phyloP scores from a whole-genome alignment of 2,113 vertebrate species.

The Donacobius atricapilla region DNA sequence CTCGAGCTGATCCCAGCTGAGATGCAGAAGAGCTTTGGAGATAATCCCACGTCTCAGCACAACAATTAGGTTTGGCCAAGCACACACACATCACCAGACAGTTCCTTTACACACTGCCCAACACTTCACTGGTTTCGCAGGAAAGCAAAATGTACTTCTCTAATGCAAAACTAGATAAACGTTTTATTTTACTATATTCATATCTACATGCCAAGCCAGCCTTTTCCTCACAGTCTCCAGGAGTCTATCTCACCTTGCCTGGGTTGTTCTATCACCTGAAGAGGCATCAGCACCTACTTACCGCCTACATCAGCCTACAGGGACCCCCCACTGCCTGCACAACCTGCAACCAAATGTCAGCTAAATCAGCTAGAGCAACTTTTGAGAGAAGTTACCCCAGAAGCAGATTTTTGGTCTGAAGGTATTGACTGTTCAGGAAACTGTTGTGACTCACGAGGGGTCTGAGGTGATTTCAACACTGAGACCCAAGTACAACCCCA shows the following conservation, averaged over 20 bases:
- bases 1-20: not conserved
- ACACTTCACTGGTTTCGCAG: not conserved
- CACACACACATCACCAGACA: not conserved
- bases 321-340: not conserved
- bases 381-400: not conserved
- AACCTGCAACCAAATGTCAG: not conserved
- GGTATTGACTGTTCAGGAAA: not conserved
- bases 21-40: not conserved
- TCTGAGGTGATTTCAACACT: not conserved
- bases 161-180: not conserved
- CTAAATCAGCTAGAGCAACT: not conserved
- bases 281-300: not conserved
- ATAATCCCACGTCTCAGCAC: not conserved
- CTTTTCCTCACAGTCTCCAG: not conserved
- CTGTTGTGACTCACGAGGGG: not conserved
- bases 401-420: not conserved
- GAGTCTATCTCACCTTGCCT: not conserved
- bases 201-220: not conserved
- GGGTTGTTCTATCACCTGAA: not conserved
- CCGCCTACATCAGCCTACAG: not conserved
- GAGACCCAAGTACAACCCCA: not conserved
- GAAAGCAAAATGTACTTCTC: not conserved
- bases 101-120: not conserved
- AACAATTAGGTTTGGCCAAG: not conserved
- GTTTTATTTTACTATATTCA: not conserved